phyloP scores from a whole-genome alignment of 2,113 vertebrate species.

The Falco punctatus region DNA sequence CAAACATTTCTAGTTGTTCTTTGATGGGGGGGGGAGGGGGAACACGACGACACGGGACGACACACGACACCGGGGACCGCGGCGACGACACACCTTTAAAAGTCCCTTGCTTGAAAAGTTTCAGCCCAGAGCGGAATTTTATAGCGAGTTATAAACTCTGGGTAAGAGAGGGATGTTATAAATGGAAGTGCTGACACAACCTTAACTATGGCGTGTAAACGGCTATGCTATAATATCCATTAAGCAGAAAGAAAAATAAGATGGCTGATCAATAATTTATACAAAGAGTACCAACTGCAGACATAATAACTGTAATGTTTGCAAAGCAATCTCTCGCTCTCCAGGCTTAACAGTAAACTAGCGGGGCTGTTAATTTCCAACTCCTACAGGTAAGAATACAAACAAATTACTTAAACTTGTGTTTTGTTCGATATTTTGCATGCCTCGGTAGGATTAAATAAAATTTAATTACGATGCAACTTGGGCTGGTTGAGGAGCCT shows the following conservation, averaged over 20 bases:
- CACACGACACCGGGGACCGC: no score
- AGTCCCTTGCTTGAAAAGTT: slow-evolving; percentile 67
- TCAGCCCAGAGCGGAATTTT: slow-evolving; percentile 67
- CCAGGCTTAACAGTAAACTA: slow-evolving; percentile 84
- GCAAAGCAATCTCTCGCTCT: slow-evolving; percentile 85
- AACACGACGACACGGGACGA: neutral
- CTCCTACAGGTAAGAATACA: slow-evolving; percentile 84
- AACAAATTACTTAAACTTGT: slow-evolving; percentile 84
- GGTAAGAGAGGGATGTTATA: slow-evolving; percentile 70
- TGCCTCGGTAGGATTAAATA: slow-evolving; percentile 78
- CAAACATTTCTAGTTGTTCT: slow-evolving; percentile 21
- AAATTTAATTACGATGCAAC: slow-evolving; percentile 78
- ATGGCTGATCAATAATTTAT: slow-evolving; percentile 87
- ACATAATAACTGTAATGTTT: slow-evolving; percentile 88
- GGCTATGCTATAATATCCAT: slow-evolving; percentile 85
- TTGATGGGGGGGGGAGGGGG: neutral
- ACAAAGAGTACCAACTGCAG: slow-evolving; percentile 85
- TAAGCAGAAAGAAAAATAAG: slow-evolving; percentile 87
- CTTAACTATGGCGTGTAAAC: slow-evolving; percentile 81
- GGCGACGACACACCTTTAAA: neutral
- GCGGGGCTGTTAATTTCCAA: slow-evolving; percentile 81
- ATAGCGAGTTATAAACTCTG: slow-evolving; percentile 74
- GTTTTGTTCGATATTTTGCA: slow-evolving; percentile 79
- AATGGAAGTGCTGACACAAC: slow-evolving; percentile 83
- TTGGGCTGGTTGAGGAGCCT: slow-evolving; percentile 50